Evolutionary conservation across 2,797 vertebrate species (phyloP), one percentile per base, ranked within the genome.

Genomic region (Serranus cabrilla): DNA sequence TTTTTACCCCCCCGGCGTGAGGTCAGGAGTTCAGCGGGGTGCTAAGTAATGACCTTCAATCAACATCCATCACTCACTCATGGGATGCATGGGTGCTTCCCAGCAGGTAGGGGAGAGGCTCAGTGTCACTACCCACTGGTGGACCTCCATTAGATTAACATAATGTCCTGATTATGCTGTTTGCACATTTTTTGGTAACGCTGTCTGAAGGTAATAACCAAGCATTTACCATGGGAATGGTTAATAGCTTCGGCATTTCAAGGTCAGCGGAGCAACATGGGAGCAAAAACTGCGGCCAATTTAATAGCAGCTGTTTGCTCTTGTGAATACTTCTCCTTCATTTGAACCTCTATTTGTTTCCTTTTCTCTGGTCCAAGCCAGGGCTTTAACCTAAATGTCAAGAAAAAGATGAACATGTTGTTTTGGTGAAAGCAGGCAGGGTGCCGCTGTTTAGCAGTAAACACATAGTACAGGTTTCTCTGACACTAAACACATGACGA

Each of bases 21-120:
- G 93, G 91, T 94, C 90, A 89, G 82, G 71, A 93, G 94, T 94
- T 94, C 89, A 93, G 73, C 56, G 2, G 70, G 66, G 81, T 43
- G 76, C 86, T 88, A 85, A 86, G 85, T 91, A 85, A 91, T 81
- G 80, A 85, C 92, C 82, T 90, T 93, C 87, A 90, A 88, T 94
- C 86, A 91, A 72, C 85, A 90, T 90, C 84, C 83, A 91, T 93
- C 90, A 81, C 66, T 93, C 85, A 84, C 47, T 73, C 51, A 14
- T 7, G 42, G 71, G 78, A 88, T 9, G 84, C 88, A 80, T 88
- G 87, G 85, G 66, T 79, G 87, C 86, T 56, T 86, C 82, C 68
- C 27, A 5, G 18, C 74, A 56, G 89, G 87, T 89, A 87, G 78
- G 27, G 76, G 56, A 67, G 55, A 72, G 70, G 45, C 59, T 40